These are phyloP conservation scores for Stegophylla sp. DNA, from an alignment of 2,888 invertebrate species.

Conservation along the genomic window DNA sequence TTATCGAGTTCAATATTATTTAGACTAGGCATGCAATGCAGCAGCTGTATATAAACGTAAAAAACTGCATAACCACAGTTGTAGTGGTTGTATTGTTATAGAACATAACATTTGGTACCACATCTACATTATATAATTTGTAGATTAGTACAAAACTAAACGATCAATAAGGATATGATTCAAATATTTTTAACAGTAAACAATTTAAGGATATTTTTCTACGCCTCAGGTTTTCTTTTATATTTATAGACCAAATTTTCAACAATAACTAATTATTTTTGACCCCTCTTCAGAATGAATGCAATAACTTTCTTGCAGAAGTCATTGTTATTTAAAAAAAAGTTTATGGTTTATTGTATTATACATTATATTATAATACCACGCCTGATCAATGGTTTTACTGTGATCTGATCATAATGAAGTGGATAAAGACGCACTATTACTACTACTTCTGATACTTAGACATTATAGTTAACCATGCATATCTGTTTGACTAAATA, in stretches of 20 bases:
- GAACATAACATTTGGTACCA: neutral
- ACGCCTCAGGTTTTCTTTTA: neutral
- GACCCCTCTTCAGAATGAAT: neutral
- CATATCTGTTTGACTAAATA: neutral
- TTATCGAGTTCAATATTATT: no score
- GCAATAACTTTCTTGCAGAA: neutral
- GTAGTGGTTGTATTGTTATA: no score
- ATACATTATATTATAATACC: no score
- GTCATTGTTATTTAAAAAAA: neutral
- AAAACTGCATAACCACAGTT: neutral
- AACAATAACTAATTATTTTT: no score
- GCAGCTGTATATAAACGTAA: no score
- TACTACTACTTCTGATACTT: neutral
- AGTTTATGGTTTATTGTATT: neutral
- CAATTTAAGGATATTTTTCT: neutral
- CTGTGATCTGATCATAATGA: no score
- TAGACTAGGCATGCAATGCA: no score
- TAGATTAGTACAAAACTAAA: neutral
- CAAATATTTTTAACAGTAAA: neutral
- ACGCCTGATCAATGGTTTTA: no score
- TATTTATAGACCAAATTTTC: neutral
- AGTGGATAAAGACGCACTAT: neutral
- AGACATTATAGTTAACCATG: neutral
- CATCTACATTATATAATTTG: neutral
- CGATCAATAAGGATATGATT: neutral